Evolutionary conservation across 2,113 vertebrate genomes (phyloP).

Genomic region (Hemicordylus capensis): DNA sequence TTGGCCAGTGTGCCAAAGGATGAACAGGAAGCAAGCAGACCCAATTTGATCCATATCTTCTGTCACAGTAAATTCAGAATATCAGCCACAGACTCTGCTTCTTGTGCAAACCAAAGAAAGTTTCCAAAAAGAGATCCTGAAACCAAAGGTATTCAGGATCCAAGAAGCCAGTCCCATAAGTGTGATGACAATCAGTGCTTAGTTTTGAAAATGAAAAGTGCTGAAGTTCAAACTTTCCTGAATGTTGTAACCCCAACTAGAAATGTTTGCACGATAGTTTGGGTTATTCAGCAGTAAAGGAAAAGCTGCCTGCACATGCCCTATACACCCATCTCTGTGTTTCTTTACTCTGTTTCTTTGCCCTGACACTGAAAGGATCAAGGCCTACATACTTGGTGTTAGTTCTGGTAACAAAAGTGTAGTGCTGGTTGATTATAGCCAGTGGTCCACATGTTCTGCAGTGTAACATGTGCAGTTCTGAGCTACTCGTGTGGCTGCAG

Average conservation of each 20-base stretch:
- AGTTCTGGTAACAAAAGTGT: too few species aligned
- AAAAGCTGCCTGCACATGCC: background rate
- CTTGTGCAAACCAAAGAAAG: background rate
- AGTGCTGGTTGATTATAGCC: too few species aligned
- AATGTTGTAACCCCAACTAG: background rate
- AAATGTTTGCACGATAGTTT: background rate
- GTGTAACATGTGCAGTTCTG: too few species aligned
- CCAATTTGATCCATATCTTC: background rate
- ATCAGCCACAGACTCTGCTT: background rate
- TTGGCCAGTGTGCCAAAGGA: background rate
- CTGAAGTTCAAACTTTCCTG: background rate
- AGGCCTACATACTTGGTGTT: too few species aligned
- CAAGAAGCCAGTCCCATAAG: too few species aligned
- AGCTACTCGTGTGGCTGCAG: too few species aligned
- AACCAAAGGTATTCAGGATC: background rate
- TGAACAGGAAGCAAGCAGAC: too few species aligned
- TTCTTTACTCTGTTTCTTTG: too few species aligned
- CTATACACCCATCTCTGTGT: background rate
- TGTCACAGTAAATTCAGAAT: background rate
- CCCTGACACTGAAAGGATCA: too few species aligned
- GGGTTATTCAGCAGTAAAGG: background rate
- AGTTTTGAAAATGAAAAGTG: background rate
- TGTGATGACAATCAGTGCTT: background rate
- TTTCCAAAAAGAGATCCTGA: too few species aligned
- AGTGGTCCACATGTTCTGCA: too few species aligned